phyloP scores from a whole-genome alignment of 2,797 vertebrate genomes.

The Gila robusta region DNA sequence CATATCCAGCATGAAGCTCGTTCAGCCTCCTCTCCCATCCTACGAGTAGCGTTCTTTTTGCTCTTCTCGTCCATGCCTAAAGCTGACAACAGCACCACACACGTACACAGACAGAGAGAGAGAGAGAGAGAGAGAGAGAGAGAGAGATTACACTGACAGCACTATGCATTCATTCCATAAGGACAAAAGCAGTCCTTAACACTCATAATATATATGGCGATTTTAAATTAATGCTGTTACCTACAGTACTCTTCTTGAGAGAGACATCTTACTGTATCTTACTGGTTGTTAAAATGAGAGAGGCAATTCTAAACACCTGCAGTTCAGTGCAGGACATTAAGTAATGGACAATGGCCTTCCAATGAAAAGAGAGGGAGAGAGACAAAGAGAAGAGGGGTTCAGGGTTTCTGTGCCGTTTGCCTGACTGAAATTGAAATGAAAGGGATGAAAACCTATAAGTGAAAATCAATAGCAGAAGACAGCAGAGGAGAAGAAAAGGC shows the following conservation, averaged over 20 bases:
- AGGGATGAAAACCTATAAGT: conserved; percentile 86
- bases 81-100: too few species aligned
- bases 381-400: conserved; percentile 65
- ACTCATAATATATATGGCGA: neutral
- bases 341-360: conserved; percentile 32
- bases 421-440: conserved; percentile 81
- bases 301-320: conserved; percentile 40
- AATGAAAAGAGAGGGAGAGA: conserved; percentile 46
- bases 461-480: conserved; percentile 84
- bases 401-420: conserved; percentile 70
- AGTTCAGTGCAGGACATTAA: conserved; percentile 26
- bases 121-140: neutral
- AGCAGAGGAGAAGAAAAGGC: conserved; percentile 77
- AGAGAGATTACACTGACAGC: neutral
- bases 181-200: neutral
- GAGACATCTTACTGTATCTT: neutral
- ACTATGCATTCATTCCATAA: neutral
- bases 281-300: neutral
- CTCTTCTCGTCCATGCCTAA: too few species aligned
- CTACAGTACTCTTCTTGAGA: neutral
- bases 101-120: neutral
- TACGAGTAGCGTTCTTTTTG: too few species aligned
- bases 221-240: neutral
- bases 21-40: too few species aligned
- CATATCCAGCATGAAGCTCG: too few species aligned